phyloP scores from a whole-genome alignment of 2,797 vertebrate genomes.

The Mormyrops attenuatus region DNA sequence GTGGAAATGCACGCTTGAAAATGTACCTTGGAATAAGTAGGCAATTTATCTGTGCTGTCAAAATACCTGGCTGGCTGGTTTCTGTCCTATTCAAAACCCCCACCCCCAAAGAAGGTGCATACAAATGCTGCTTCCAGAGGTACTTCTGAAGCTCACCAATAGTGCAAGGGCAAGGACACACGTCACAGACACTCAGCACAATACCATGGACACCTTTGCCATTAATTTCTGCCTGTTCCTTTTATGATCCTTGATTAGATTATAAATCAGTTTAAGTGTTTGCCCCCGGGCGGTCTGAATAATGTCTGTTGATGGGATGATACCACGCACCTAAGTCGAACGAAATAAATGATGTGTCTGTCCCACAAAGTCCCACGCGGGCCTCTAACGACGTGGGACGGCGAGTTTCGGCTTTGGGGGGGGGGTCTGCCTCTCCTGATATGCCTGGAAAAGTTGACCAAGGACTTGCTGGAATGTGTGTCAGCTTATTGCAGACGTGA shows the following conservation, averaged over 20 bases:
- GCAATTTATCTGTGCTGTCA: not conserved
- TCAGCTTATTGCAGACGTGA: not conserved
- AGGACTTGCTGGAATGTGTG: not conserved
- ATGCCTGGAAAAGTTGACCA: not conserved
- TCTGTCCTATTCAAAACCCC: not conserved
- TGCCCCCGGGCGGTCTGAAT: conserved; percentile 8
- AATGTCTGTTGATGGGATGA: conserved; percentile 16
- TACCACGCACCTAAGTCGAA: conserved; percentile 12
- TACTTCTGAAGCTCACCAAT: not conserved
- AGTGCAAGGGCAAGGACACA: conserved; percentile 8
- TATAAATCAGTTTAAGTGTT: conserved; percentile 25
- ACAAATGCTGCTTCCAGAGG: not conserved
- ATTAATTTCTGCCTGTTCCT: conserved; percentile 25
- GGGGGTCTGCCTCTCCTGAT: not conserved
- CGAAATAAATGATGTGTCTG: conserved; percentile 6
- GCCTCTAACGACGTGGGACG: not conserved
- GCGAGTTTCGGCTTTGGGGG: not conserved
- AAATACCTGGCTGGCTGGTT: not conserved
- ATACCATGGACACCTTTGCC: not conserved
- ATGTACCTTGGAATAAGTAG: not conserved
- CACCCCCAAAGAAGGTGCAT: not conserved
- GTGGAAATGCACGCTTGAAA: not conserved
- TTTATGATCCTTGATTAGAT: conserved; percentile 25
- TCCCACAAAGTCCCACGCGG: not conserved
- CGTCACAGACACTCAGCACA: not conserved